Evolutionary conservation across 1,140 invertebrate species (phyloP), one percentile per base, ranked within the genome.

Genomic region (Thaumetopoea pityocampa): DNA sequence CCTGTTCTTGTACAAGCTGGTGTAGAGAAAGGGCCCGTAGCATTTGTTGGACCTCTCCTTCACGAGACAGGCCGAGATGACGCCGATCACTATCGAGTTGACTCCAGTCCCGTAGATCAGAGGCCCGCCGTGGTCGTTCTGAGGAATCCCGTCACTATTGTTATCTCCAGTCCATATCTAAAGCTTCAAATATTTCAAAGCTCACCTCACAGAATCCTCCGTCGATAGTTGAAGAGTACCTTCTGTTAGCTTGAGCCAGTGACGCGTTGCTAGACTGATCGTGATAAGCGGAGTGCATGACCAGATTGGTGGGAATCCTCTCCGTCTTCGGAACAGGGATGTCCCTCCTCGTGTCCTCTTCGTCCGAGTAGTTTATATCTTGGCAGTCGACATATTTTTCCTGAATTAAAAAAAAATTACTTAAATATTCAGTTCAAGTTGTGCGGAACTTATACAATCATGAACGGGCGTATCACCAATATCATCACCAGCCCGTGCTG

Each of bases 111-210:
- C 72, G 27, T 77, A 71, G 1, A 80, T 36, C 2, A 80, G 29
- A 0, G 76, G 76, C 14, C 76, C 76, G 3, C 76, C 76, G 30
- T 80, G 76, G 14, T 80, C 76, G n/a, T 80, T 80, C 76, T 80
- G 14, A 29, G 27, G n/a, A 30, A 34, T n/a, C n/a, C n/a, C n/a
- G n/a, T n/a, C n/a, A n/a, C n/a, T n/a, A n/a, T n/a, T n/a, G n/a
- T n/a, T n/a, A n/a, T n/a, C n/a, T n/a, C n/a, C n/a, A n/a, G n/a
- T n/a, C n/a, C n/a, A n/a, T n/a, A n/a, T n/a, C n/a, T 10, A 3
- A 28, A 23, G 6, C 12, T n/a, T 6, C 8, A 9, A 1, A 7
- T 10, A 5, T 15, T 35, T 40, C 12, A 26, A 9, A 12, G 36
- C 34, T 28, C 45, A 76, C 74, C 56, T 79, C 71, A 64, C 71